These are phyloP conservation scores for Ochotona curzoniae DNA, from an alignment of 2,113 vertebrate species.

Conservation along the genomic window DNA sequence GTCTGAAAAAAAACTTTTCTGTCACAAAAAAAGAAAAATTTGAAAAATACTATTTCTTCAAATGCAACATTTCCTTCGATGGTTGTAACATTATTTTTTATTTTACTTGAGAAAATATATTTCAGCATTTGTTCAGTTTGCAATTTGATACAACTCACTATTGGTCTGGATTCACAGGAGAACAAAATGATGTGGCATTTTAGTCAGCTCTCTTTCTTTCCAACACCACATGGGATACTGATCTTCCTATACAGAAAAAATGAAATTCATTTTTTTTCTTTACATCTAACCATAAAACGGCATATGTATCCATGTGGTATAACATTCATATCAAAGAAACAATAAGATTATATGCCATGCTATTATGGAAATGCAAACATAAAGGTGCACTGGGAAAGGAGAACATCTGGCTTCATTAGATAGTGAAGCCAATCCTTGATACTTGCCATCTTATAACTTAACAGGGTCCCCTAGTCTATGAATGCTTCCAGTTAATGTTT, in stretches of 20 bases:
- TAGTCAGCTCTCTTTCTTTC: conserved; percentile 70
- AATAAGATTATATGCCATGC: conserved; percentile 35
- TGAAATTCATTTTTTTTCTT: conserved; percentile 68
- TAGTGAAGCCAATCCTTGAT: neutral
- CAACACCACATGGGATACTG: conserved; percentile 4
- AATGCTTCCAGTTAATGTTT: conserved; percentile 3
- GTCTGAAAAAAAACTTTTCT: neutral
- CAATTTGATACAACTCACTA: conserved; percentile 20
- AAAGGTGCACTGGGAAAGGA: neutral
- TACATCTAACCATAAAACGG: neutral
- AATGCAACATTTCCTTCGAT: neutral
- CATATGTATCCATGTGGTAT: neutral
- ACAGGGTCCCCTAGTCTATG: neutral
- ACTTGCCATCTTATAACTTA: conserved; percentile 42
- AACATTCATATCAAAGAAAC: conserved; percentile 53
- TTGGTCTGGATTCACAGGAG: neutral
- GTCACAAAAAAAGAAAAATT: neutral
- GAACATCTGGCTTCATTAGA: conserved; percentile 14
- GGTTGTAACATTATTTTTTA: conserved; percentile 31
- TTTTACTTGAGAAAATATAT: conserved; percentile 59
- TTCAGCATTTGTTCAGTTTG: conserved; percentile 23
- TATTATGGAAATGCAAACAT: neutral
- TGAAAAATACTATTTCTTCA: neutral
- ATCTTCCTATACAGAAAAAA: neutral
- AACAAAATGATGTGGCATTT: conserved; percentile 37